A percentile compares a stretch with the other conserved stretches of the same genome.
Conservation (phyloP, 2,888 invertebrate genomes). For the Idaea dimidiata region DNA sequence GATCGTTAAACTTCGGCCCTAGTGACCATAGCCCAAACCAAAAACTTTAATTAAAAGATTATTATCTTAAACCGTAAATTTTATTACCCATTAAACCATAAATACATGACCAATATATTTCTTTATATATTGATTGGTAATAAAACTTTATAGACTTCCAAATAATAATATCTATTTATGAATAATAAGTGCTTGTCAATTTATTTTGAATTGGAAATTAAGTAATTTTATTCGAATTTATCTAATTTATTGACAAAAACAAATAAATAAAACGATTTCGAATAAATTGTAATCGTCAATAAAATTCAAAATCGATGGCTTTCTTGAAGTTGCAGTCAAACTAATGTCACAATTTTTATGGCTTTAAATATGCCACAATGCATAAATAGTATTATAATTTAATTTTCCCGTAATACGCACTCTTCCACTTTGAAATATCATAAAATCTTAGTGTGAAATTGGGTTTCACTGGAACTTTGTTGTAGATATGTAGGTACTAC, state of each 20-base stretch:
- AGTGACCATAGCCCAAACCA: conserved; percentile 38
- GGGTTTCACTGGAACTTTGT: too few relatives aligned
- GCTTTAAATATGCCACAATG: too few relatives aligned
- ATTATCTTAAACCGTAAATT: conserved; percentile 49
- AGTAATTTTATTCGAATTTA: conserved; percentile 11
- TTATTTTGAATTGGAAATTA: conserved; percentile 10
- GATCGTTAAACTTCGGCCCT: conserved; percentile 68
- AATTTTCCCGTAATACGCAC: too few relatives aligned
- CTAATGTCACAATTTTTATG: too few relatives aligned
- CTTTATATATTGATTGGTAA: conserved; percentile 28
- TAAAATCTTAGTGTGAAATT: too few relatives aligned
- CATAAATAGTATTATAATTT: too few relatives aligned
- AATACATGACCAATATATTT: conserved; percentile 44
- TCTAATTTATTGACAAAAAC: not conserved
- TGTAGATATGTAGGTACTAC: too few relatives aligned
- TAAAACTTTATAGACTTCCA: conserved; percentile 3
- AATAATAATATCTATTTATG: not conserved
- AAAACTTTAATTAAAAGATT: conserved; percentile 51
- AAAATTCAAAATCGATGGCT: too few relatives aligned
- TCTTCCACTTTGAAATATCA: too few relatives aligned
- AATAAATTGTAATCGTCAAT: too few relatives aligned
- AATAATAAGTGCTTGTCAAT: not conserved
- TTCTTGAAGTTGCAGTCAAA: too few relatives aligned
- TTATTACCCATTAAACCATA: conserved; percentile 38
- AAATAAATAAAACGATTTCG: too few relatives aligned